Conservation (phyloP, 2,888 invertebrate species). For the Rotaria socialis region DNA sequence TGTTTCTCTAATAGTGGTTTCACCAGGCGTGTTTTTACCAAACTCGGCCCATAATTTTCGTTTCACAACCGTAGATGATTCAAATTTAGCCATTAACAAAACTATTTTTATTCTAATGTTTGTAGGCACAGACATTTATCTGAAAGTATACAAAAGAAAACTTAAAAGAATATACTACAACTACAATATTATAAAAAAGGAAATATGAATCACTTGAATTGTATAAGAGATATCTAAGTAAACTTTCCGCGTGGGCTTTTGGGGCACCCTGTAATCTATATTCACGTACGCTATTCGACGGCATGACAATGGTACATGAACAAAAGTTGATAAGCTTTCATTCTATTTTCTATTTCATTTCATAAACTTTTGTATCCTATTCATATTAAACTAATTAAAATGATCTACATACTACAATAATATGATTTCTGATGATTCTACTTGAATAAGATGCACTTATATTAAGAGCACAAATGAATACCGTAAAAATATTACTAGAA, state of each 20-base stretch:
- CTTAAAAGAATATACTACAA: neutral
- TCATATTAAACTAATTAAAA: too few species aligned
- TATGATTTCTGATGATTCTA: too few species aligned
- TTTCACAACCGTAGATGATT: neutral
- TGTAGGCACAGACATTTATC: neutral
- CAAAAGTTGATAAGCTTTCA: too few species aligned
- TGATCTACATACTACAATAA: too few species aligned
- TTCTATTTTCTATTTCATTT: too few species aligned
- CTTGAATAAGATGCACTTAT: too few species aligned
- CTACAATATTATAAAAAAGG: neutral
- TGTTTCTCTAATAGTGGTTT: neutral
- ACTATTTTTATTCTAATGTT: neutral
- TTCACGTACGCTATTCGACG: too few species aligned
- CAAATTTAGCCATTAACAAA: neutral
- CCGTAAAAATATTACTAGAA: too few species aligned
- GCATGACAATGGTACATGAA: too few species aligned
- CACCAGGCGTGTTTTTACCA: neutral
- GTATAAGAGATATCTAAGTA: neutral
- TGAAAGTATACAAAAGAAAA: neutral
- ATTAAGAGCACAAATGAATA: too few species aligned
- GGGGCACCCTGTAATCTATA: neutral
- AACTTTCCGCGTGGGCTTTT: neutral
- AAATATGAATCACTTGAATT: neutral
- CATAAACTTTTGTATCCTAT: too few species aligned
- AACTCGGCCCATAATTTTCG: neutral